Base-by-base conservation (phyloP, 2,797 vertebrate species). In the Argentina silus region DNA sequence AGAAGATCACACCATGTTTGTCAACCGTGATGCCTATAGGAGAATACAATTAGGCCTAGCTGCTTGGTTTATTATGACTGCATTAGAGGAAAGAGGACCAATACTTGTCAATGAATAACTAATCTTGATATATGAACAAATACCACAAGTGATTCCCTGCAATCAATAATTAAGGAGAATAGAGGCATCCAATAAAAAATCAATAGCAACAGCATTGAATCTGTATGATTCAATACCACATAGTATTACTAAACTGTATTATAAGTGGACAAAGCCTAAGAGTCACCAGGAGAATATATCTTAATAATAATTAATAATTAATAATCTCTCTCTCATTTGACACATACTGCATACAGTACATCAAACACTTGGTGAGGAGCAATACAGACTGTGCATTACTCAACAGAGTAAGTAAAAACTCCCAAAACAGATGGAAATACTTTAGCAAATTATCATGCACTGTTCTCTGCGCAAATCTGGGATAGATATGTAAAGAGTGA, bases 1-100 rank as follows among this genome's bases (percentile, higher is more conserved):
- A 98, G 90, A 98, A 98, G 82, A 99, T 93, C 73, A 98, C 90
- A 3, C 97, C 98, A 2, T 96, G 96, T 78, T 99, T 99, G 90
- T 99, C 98, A 85, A 99, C 97, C 0, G 97, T 96, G 81, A 98
- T 97, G 81, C 97, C 97, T 99, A 90, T 79, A 36, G 2, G 27
- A 36, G 27, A 36, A 36, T 36, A 55, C 7, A 17, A 12, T n/a
- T 55, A 9, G 21, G 21, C n/a, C n/a, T n/a, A n/a, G n/a, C n/a
- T n/a, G n/a, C n/a, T n/a, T n/a, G n/a, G n/a, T n/a, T n/a, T n/a
- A n/a, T n/a, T n/a, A n/a, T n/a, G n/a, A n/a, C n/a, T n/a, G 44
- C 44, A 82, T 78, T 76, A 8, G 62, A 19, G 7, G 1, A 21
- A 50, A n/a, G 78, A 79, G 75, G 76, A 78, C 59, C 36, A 62